These are phyloP conservation scores for Lamprotornis superbus DNA, from an alignment of 2,113 vertebrate species.

Conservation along the genomic window DNA sequence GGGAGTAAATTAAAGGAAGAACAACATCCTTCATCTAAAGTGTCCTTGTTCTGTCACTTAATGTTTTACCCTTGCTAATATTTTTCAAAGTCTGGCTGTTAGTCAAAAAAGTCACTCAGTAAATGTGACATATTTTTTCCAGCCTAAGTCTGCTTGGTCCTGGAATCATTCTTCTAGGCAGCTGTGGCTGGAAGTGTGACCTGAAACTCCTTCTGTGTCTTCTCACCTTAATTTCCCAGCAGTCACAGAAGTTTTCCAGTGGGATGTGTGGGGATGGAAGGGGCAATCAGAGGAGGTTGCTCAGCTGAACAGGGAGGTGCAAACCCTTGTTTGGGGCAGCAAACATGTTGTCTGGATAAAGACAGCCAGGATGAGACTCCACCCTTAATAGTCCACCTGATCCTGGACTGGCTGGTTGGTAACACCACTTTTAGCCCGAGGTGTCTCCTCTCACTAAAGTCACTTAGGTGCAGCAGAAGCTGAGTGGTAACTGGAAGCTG, in stretches of 20 bases:
- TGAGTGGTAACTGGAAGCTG: neutral
- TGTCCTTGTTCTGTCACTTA: slow-evolving; percentile 64
- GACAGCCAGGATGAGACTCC: neutral
- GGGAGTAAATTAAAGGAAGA: slow-evolving; percentile 59
- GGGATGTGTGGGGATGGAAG: neutral
- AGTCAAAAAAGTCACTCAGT: slow-evolving; percentile 41
- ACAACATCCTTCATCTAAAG: slow-evolving; percentile 49
- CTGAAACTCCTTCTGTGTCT: neutral
- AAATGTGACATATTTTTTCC: slow-evolving; percentile 43
- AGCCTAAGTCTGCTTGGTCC: neutral
- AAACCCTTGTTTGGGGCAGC: neutral
- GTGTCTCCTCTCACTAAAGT: neutral
- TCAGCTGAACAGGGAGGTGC: neutral
- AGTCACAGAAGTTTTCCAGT: neutral
- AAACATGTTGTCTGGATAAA: neutral
- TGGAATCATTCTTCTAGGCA: neutral
- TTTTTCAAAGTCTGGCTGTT: slow-evolving; percentile 56
- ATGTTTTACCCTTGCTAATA: slow-evolving; percentile 63
- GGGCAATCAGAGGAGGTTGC: neutral
- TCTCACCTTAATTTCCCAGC: neutral
- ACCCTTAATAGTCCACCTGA: neutral
- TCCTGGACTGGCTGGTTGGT: neutral
- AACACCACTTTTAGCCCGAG: accelerated
- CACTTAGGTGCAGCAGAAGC: neutral
- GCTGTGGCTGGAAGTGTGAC: neutral